Evolutionary conservation across 2,888 invertebrate genomes (phyloP).

Genomic region (Ophraella communa): DNA sequence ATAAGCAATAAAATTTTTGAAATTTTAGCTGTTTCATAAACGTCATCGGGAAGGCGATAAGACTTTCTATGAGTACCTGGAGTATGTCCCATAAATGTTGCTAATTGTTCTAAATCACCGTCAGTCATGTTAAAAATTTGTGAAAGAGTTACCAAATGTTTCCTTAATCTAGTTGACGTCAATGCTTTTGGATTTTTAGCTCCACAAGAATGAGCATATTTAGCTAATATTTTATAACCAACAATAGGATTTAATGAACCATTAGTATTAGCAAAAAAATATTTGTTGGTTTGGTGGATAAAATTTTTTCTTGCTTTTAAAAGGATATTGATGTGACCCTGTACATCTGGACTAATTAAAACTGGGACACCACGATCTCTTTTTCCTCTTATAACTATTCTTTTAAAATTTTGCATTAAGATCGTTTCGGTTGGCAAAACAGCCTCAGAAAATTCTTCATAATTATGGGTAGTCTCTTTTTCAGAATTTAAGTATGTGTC

Average conservation of each 20-base stretch:
- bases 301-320: slow-evolving; percentile 5
- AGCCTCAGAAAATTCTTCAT: slow-evolving; percentile 32
- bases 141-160: slow-evolving; percentile 4
- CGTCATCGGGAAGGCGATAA: slow-evolving; percentile 12
- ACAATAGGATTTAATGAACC: slow-evolving; percentile 22
- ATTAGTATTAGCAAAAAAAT: slow-evolving; percentile 7
- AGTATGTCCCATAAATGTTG: slow-evolving; percentile 18
- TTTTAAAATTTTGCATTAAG: slow-evolving; percentile 26
- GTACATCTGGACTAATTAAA: slow-evolving; percentile 39
- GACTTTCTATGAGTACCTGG: slow-evolving; percentile 1
- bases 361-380: slow-evolving; percentile 39
- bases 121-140: slow-evolving; percentile 7
- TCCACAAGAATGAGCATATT: slow-evolving; percentile 4
- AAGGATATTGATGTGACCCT: slow-evolving; percentile 24
- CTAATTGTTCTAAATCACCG: slow-evolving; percentile 28
- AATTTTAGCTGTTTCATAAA: slow-evolving; percentile 29
- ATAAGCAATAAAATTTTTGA: slow-evolving; percentile 33
- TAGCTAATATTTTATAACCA: slow-evolving; percentile 16
- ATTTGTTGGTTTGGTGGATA: slow-evolving; percentile 5
- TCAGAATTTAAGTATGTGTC: slow-evolving; percentile 14
- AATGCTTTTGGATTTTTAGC: slow-evolving; percentile 3
- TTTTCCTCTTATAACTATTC: slow-evolving; percentile 31
- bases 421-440: slow-evolving; percentile 23
- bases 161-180: slow-evolving; percentile 15
- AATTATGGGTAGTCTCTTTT: slow-evolving; percentile 9